Conservation (phyloP, 2,888 invertebrate genomes). For the Megaustenia siamemsis region DNA sequence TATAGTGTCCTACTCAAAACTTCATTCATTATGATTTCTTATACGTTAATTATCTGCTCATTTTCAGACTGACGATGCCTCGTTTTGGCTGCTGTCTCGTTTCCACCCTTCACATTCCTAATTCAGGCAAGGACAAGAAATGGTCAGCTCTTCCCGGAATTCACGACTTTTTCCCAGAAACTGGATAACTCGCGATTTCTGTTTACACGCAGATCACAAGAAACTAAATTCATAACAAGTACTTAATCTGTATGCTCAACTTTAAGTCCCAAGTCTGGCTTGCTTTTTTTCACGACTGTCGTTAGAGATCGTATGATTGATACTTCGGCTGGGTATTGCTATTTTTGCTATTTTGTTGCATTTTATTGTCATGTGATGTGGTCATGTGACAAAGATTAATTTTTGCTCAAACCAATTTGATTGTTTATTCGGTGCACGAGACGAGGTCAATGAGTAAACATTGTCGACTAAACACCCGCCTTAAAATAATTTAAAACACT, state of each 20-base stretch:
- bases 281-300: too few relatives aligned
- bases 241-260: not conserved
- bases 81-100: not conserved
- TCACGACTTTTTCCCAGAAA: not conserved
- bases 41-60: too few relatives aligned
- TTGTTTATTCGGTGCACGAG: too few relatives aligned
- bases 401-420: too few relatives aligned
- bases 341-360: not conserved
- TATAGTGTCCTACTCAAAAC: too few relatives aligned
- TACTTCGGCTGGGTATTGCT: not conserved
- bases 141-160: not conserved
- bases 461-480: too few relatives aligned
- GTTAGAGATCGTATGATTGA: too few relatives aligned
- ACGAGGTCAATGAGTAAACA: too few relatives aligned
- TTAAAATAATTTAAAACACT: too few relatives aligned
- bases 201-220: not conserved
- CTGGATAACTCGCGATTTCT: not conserved
- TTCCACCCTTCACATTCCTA: constrained; percentile 2
- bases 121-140: not conserved
- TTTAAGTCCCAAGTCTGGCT: too few relatives aligned
- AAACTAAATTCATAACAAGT: not conserved
- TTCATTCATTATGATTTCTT: too few relatives aligned
- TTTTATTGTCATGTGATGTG: not conserved
- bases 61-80: not conserved
- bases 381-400: too few relatives aligned